Base-by-base conservation (phyloP, 2,888 invertebrate species). In the Hypolimnas misippus region DNA sequence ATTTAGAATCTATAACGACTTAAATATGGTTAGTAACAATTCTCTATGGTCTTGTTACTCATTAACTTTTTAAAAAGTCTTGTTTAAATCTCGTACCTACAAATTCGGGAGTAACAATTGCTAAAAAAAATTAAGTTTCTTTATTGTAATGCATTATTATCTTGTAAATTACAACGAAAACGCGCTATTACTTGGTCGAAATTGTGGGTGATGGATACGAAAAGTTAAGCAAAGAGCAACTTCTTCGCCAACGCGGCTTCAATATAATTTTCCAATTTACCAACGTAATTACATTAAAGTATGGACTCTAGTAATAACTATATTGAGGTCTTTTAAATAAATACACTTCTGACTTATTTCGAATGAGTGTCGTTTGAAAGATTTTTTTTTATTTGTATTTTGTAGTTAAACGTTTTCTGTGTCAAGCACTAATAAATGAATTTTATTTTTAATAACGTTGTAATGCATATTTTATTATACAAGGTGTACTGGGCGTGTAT, bases 121-220 rank as follows among this genome's bases (percentile, higher is more conserved):
- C n/a, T n/a, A n/a, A n/a, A n/a, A n/a, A n/a, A n/a, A n/a, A n/a
- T n/a, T n/a, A 42, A 16, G 17, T 44, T 1, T 7, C 16, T 6
- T 7, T 17, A n/a, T 8, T 2, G 10, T 19, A 12, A 12, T 35
- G 33, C 33, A 7, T 12, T 44, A 3, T 17, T 19, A 17, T 10
- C 5, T 12, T n/a, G 25, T 31, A 4, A 10, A 19, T 3, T 8
- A 35, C 17, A 55, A 52, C 56, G 63, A 55, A 59, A 52, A 59
- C 51, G 29, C 19, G 10, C 16, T 6, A 17, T 14, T 14, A 40
- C 38, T 21, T 51, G 33, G 31, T 8, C 19, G 7, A 62, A 62
- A 56, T 54, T 53, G 12, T 42, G n/a, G 16, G 53, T 55, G 58
- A 65, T 65, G 54, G 51, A 65, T 62, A 62, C 54, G 65, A 57